Evolutionary conservation across 2,888 invertebrate genomes (phyloP).

Genomic region (Xestia sexstrigata): DNA sequence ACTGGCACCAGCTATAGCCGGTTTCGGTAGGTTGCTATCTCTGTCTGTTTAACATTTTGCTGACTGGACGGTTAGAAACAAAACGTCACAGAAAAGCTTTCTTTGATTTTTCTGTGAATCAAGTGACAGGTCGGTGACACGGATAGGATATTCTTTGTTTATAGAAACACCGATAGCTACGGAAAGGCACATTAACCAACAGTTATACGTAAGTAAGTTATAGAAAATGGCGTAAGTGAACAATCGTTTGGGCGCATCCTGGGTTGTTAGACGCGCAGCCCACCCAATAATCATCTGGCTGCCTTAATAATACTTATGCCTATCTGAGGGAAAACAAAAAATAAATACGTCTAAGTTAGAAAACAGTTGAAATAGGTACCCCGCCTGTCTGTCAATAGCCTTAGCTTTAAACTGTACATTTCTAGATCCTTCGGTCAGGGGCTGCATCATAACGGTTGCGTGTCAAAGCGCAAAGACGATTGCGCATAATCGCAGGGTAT

Average conservation of each 20-base stretch:
- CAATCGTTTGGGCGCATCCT: background rate
- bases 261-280: background rate
- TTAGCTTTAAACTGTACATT: constrained; percentile 29
- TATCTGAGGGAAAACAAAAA: background rate
- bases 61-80: too few relatives aligned
- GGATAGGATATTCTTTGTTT: too few relatives aligned
- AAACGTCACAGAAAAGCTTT: too few relatives aligned
- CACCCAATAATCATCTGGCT: background rate
- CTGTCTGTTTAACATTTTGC: too few relatives aligned
- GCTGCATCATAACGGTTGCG: constrained; percentile 28
- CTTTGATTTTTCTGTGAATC: too few relatives aligned
- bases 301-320: background rate
- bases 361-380: background rate
- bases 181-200: too few relatives aligned
- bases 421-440: constrained; percentile 34
- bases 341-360: background rate
- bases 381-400: constrained; percentile 18
- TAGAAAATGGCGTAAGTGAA: too few relatives aligned
- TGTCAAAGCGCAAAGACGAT: constrained; percentile 65
- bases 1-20: too few relatives aligned
- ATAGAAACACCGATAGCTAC: too few relatives aligned
- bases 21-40: too few relatives aligned
- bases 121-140: too few relatives aligned
- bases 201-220: too few relatives aligned
- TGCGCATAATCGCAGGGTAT: constrained; percentile 58